Evolutionary conservation across 2,888 invertebrate genomes (phyloP).

Genomic region (Platycheirus rosarum): DNA sequence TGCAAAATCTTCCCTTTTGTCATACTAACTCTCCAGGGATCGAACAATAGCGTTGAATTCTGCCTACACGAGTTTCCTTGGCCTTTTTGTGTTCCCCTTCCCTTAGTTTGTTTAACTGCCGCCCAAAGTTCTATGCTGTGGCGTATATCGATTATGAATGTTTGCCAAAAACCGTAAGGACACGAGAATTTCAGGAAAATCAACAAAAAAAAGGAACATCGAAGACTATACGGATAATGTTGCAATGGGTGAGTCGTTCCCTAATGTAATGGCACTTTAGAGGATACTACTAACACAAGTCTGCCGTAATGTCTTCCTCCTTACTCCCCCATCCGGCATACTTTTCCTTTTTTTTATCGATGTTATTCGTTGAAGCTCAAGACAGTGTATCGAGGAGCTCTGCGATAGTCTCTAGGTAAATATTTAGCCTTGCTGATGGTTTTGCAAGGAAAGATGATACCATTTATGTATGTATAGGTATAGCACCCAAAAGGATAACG

Average conservation of each 20-base stretch:
- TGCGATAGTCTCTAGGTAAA: slow-evolving; percentile 40
- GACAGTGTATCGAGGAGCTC: slow-evolving; percentile 15
- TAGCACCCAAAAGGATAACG: neutral
- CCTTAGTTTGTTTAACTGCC: slow-evolving; percentile 37
- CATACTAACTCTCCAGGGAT: slow-evolving; percentile 33
- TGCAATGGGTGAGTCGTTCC: neutral
- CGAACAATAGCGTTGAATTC: slow-evolving; percentile 50
- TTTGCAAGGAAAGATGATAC: slow-evolving; percentile 1
- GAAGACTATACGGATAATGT: slow-evolving; percentile 9
- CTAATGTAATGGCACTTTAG: slow-evolving; percentile 20
- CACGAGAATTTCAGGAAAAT: slow-evolving; percentile 34
- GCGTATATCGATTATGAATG: slow-evolving; percentile 65
- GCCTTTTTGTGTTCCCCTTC: slow-evolving; percentile 49
- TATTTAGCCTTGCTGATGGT: slow-evolving; percentile 51
- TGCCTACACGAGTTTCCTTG: slow-evolving; percentile 63
- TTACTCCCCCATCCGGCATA: neutral
- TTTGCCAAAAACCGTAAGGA: slow-evolving; percentile 56
- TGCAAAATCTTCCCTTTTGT: slow-evolving; percentile 52
- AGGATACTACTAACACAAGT: slow-evolving; percentile 29
- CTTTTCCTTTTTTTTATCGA: slow-evolving; percentile 32
- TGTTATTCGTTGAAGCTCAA: slow-evolving; percentile 23
- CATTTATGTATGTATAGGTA: too few species aligned
- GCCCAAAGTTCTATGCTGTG: slow-evolving; percentile 14
- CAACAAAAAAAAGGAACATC: slow-evolving; percentile 36
- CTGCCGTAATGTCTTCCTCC: slow-evolving; percentile 52